These are phyloP conservation scores for Oxyura jamaicensis DNA, from an alignment of 2,113 vertebrate genomes.

Conservation along the genomic window DNA sequence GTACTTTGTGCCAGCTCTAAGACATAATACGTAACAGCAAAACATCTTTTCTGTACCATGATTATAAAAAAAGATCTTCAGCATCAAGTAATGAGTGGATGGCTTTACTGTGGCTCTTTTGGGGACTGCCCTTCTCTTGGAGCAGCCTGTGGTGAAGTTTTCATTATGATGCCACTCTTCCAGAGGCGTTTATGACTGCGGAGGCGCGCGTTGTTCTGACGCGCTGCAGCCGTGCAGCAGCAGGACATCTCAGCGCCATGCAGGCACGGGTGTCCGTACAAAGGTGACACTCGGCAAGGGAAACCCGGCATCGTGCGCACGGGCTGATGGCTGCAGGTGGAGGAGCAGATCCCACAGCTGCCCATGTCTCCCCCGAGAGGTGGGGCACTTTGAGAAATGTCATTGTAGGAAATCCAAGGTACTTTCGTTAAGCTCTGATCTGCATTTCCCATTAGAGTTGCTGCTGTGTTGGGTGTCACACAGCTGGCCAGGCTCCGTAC, in stretches of 20 bases:
- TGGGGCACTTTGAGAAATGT: neutral
- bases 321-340: neutral
- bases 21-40: neutral
- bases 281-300: neutral
- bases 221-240: neutral
- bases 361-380: neutral
- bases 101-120: neutral
- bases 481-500: too few relatives aligned
- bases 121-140: neutral
- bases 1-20: neutral
- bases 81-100: neutral
- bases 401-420: neutral
- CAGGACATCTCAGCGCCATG: neutral
- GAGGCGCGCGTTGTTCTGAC: rapidly evolving
- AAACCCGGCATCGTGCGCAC: neutral
- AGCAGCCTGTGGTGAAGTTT: neutral
- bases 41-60: neutral
- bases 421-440: neutral
- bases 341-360: neutral
- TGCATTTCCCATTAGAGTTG: neutral
- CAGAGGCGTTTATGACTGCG: neutral
- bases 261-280: rapidly evolving
- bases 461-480: neutral
- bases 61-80: neutral
- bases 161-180: neutral